A percentile compares a stretch with the other conserved stretches of the same genome.
Conservation (phyloP, 1,140 invertebrate species). For the Drosophila albomicans region DNA sequence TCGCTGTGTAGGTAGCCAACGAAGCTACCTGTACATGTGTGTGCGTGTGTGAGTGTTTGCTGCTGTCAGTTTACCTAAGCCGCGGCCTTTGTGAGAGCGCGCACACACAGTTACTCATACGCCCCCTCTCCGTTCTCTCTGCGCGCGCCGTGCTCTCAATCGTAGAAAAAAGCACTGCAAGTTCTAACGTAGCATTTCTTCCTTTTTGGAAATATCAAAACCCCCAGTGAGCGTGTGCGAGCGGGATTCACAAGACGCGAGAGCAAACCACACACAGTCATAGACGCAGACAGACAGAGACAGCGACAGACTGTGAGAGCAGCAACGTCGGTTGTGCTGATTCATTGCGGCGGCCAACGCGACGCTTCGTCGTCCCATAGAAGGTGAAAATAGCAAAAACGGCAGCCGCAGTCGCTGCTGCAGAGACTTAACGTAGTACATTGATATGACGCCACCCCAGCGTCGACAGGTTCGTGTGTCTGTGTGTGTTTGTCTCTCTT, state of each 20-base stretch:
- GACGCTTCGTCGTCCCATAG: constrained; percentile 65
- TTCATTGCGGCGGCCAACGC: constrained; percentile 75
- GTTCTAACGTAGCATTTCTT: constrained; percentile 65
- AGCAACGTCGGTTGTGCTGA: constrained; percentile 43
- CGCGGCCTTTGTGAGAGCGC: constrained; percentile 52
- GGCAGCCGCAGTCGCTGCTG: constrained; percentile 38
- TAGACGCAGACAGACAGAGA: constrained; percentile 18
- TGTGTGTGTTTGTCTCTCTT: constrained; percentile 11
- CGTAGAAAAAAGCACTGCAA: constrained; percentile 42
- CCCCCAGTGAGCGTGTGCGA: constrained; percentile 55
- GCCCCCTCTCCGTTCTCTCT: constrained; percentile 38
- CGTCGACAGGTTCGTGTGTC: constrained; percentile 63
- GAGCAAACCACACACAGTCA: constrained; percentile 27
- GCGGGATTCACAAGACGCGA: constrained; percentile 63
- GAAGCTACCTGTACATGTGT: constrained; percentile 44
- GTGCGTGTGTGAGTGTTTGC: constrained; percentile 20
- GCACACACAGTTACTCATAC: constrained; percentile 65
- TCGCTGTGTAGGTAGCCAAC: constrained; percentile 46
- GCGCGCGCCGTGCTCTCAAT: background rate
- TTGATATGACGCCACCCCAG: constrained; percentile 78
- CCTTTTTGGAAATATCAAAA: constrained; percentile 76
- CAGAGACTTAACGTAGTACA: constrained; percentile 40
- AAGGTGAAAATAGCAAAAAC: constrained; percentile 78
- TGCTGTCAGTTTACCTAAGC: constrained; percentile 40
- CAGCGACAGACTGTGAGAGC: constrained; percentile 27